These are phyloP conservation scores for Tetanocera ferruginea DNA, from an alignment of 2,888 invertebrate genomes.

Conservation along the genomic window DNA sequence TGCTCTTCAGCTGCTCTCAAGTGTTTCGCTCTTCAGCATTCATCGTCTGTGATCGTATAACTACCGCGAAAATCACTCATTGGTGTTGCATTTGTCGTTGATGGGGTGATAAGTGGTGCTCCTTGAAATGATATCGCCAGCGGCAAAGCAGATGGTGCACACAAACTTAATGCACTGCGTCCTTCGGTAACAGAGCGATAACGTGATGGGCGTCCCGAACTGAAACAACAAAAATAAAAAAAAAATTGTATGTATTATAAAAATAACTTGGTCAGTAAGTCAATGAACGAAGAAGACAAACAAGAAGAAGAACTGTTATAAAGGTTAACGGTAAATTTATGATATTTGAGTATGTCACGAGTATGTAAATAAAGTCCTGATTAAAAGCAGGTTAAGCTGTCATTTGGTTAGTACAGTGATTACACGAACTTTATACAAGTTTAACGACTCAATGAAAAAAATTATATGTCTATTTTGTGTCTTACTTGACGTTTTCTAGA, in stretches of 20 bases:
- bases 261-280: background rate
- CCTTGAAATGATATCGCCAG: slow-evolving; percentile 83
- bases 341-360: too few relatives aligned
- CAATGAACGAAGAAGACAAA: background rate
- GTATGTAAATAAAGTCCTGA: too few relatives aligned
- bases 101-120: slow-evolving; percentile 70
- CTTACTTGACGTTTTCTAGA: too few relatives aligned
- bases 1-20: background rate
- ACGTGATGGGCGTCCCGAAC: slow-evolving; percentile 79
- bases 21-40: slow-evolving; percentile 54
- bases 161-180: slow-evolving; percentile 79
- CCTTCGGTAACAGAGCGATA: slow-evolving; percentile 80
- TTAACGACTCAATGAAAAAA: too few relatives aligned
- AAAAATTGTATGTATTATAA: background rate
- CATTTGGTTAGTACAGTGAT: too few relatives aligned
- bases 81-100: slow-evolving; percentile 66
- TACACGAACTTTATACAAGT: too few relatives aligned
- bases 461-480: too few relatives aligned
- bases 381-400: too few relatives aligned
- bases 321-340: too few relatives aligned
- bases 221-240: slow-evolving; percentile 63
- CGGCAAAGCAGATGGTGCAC: slow-evolving; percentile 80
- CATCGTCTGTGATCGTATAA: slow-evolving; percentile 68
- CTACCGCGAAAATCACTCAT: slow-evolving; percentile 68
- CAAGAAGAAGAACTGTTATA: background rate